Evolutionary conservation across 2,797 vertebrate genomes (phyloP), one percentile per base, ranked within the genome.

Genomic region (Rallus crepitans): DNA sequence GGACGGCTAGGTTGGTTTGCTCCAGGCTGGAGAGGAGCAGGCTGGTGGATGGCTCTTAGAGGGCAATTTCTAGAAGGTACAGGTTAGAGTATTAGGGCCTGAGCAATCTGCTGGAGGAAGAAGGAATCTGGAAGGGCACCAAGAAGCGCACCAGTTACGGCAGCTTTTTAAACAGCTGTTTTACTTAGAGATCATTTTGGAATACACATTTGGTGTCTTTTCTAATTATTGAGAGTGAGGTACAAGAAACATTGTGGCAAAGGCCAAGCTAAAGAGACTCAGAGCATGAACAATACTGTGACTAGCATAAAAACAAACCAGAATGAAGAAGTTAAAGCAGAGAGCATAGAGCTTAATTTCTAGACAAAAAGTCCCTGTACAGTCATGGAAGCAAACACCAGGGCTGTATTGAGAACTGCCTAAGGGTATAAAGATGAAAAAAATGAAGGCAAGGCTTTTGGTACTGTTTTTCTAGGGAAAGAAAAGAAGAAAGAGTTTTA

Each of bases 401-500:
- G 69, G 56, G 65, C 70, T 94, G 68, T 80, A 86, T 3, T 60
- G 45, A 92, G 71, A 94, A 37, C 68, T 80, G 81, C 83, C 71
- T 90, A 47, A 89, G 78, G 94, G 83, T 76, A 90, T 66, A 84
- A 84, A 73, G 65, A 93, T 81, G 55, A 64, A 93, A 90, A 89
- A 93, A 94, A 53, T 0, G 3, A 93, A 70, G 64, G 60, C n/a
- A 84, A 82, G 90, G 66, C 60, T 94, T 88, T 80, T 79, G 56
- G 78, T 93, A 71, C 56, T 78, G 17, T 84, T 57, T 92, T 77
- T 53, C 39, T 35, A 31, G 19, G 56, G 11, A 2, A 53, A 16
- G 27, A 52, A 52, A 28, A 57, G 70, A 61, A 65, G 72, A 48
- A 50, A 25, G 24, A 15, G 24, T 21, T 48, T 23, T 39, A 35